These are phyloP conservation scores for Drosophila novamexicana DNA, from an alignment of 1,140 invertebrate genomes.

Conservation along the genomic window DNA sequence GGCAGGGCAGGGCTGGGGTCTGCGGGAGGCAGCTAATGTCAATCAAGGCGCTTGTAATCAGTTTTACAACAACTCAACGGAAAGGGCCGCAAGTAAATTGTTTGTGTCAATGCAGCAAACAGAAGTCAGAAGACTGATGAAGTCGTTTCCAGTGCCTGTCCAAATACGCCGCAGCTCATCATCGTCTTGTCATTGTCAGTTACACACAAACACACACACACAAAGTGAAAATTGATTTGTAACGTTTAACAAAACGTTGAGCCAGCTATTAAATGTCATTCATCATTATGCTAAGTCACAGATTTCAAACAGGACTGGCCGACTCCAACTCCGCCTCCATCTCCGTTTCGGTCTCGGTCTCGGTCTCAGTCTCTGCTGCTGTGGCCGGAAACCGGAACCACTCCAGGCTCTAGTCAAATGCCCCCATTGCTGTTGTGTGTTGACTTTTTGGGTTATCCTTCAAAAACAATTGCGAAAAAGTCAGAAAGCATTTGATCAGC, in stretches of 20 bases:
- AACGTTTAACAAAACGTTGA: slow-evolving; percentile 63
- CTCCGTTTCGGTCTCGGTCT: no score
- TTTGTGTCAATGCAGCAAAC: slow-evolving; percentile 58
- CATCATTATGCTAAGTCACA: slow-evolving; percentile 80
- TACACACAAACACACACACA: neutral
- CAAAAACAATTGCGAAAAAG: slow-evolving; percentile 57
- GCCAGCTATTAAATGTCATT: slow-evolving; percentile 75
- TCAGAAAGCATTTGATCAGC: slow-evolving; percentile 36
- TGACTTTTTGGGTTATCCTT: slow-evolving; percentile 59
- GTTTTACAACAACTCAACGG: slow-evolving; percentile 43
- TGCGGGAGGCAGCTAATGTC: slow-evolving; percentile 54
- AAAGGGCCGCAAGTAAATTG: slow-evolving; percentile 62
- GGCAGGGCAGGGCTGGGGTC: neutral
- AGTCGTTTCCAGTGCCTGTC: slow-evolving; percentile 28
- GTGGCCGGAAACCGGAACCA: slow-evolving; percentile 78
- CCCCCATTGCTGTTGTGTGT: slow-evolving; percentile 19
- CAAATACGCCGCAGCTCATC: slow-evolving; percentile 25
- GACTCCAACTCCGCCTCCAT: no score
- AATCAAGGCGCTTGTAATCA: slow-evolving; percentile 71
- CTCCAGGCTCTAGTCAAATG: slow-evolving; percentile 33
- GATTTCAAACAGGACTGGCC: slow-evolving; percentile 6
- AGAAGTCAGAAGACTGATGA: slow-evolving; percentile 46
- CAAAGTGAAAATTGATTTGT: slow-evolving; percentile 75
- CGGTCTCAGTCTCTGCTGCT: neutral
- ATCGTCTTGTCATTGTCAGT: slow-evolving; percentile 33